Evolutionary conservation across 2,113 vertebrate species (phyloP).

Genomic region (Heterotilapia buettikoferi): DNA sequence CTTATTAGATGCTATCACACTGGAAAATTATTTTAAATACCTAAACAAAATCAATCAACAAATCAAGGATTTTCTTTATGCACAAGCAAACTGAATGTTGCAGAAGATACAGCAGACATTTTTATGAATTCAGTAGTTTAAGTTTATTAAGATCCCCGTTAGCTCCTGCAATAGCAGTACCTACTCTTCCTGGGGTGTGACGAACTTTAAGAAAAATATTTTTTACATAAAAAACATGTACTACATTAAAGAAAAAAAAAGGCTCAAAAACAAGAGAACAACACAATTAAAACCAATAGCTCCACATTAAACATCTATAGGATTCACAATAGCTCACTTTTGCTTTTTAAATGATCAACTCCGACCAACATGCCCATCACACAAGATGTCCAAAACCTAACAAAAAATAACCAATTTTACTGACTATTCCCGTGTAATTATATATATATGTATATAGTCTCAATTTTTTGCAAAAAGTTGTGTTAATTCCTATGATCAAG

Average conservation of each 20-base stretch:
- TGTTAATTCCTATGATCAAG: background rate
- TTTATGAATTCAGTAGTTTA: rapidly evolving
- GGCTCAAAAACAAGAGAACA: background rate
- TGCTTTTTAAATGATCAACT: background rate
- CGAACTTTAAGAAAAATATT: background rate
- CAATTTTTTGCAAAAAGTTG: background rate
- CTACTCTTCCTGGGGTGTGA: background rate
- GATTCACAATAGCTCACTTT: background rate
- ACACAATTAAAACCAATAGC: background rate
- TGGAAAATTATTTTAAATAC: background rate
- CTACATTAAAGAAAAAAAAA: background rate
- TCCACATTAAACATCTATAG: background rate
- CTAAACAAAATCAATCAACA: background rate
- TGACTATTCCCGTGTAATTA: rapidly evolving
- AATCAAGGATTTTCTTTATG: background rate
- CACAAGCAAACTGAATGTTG: background rate
- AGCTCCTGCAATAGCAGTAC: background rate
- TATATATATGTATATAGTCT: background rate
- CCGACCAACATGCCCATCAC: background rate
- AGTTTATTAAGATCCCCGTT: background rate
- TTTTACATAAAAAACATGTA: no score
- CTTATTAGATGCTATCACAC: background rate
- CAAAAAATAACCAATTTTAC: background rate
- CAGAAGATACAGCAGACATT: background rate
- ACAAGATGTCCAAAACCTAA: background rate